phyloP scores from a whole-genome alignment of 2,113 vertebrate genomes.

The Myrmecophaga tridactyla region DNA sequence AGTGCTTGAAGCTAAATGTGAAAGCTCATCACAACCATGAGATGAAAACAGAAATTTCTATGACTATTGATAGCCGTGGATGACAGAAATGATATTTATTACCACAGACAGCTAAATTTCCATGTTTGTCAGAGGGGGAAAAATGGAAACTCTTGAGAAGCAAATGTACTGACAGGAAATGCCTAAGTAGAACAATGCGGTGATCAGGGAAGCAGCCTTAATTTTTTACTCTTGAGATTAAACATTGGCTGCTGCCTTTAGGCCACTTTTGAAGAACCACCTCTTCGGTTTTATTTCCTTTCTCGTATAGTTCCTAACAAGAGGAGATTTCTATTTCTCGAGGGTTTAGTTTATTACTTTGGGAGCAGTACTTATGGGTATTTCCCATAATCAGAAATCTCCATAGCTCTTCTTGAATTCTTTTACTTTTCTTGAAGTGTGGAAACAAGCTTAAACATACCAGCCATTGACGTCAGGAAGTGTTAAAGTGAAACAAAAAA shows the following conservation, averaged over 20 bases:
- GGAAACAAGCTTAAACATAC: background rate
- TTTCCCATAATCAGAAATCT: background rate
- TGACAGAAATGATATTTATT: conserved; percentile 81
- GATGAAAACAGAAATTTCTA: conserved; percentile 74
- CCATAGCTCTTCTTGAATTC: background rate
- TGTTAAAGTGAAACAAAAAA: background rate
- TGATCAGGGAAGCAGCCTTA: conserved; percentile 58
- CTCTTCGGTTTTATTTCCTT: background rate
- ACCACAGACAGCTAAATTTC: conserved; percentile 76
- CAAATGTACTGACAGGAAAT: conserved; percentile 69
- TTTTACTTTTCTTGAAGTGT: background rate
- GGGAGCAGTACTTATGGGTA: background rate
- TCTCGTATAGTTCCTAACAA: background rate
- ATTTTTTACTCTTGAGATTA: conserved; percentile 67
- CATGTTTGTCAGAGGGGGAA: conserved; percentile 65
- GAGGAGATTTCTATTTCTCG: background rate
- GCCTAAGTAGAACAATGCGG: conserved; percentile 66
- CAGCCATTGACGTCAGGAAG: background rate
- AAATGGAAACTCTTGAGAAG: conserved; percentile 71
- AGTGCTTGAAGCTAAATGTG: conserved; percentile 80
- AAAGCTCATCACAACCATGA: conserved; percentile 72
- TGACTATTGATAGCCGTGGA: conserved; percentile 72
- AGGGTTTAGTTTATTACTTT: background rate
- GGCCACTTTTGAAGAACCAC: conserved; percentile 45
- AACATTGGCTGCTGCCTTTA: conserved; percentile 10